These are phyloP conservation scores for Acanthisitta chloris DNA, from an alignment of 2,113 vertebrate species.

Conservation along the genomic window DNA sequence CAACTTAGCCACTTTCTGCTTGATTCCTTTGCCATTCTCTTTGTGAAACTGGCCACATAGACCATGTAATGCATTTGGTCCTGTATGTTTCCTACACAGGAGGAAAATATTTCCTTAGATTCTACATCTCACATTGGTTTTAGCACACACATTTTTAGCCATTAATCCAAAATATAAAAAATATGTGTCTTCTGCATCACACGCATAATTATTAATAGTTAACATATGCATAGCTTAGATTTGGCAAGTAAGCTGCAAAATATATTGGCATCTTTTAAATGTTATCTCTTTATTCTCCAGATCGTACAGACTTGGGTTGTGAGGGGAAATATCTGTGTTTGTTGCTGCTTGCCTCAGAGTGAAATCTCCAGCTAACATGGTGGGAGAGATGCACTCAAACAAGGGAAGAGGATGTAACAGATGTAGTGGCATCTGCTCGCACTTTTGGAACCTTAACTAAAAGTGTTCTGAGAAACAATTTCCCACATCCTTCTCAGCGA, in stretches of 20 bases:
- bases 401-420: not conserved
- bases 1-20: not conserved
- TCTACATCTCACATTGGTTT: not conserved
- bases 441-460: constrained; percentile 37
- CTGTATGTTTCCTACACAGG: not conserved
- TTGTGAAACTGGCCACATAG: not conserved
- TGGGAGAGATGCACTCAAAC: not conserved
- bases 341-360: not conserved
- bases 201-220: not conserved
- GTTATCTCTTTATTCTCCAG: not conserved
- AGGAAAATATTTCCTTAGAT: not conserved
- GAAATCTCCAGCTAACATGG: not conserved
- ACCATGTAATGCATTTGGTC: not conserved
- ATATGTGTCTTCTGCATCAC: not conserved
- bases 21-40: not conserved
- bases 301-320: not conserved
- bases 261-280: not conserved
- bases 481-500: not conserved
- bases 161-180: not conserved
- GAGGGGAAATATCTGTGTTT: not conserved
- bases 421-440: constrained; percentile 37
- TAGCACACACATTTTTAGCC: not conserved
- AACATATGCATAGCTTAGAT: not conserved
- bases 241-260: not conserved
- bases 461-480: not conserved